Base-by-base conservation (phyloP, 1,140 invertebrate genomes). In the Zaprionus tsacasi region DNA sequence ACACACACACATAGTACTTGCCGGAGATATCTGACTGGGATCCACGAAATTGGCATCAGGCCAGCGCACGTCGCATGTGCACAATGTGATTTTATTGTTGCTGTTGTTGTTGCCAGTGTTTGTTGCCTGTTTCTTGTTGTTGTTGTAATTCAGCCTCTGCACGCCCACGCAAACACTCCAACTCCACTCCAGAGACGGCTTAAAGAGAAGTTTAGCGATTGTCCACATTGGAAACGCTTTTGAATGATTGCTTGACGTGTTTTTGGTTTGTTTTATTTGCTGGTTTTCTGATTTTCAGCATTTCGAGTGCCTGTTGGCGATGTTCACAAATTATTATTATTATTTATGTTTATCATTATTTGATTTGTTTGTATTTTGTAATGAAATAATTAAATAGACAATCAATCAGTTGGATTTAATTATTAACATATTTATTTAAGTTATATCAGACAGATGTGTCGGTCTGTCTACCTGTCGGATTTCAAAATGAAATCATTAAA, bases 11-110 rank as follows among this genome's bases (percentile, higher is more conserved):
- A 25, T 35, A 50, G 33, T 50, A 30, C 30, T 30, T 30, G 45
- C 8, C 45, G 45, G 21, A 55, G 13, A 55, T 30, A 55, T 33
- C 56, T 66, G 38, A 5, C 45, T 54, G 67, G 54, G 66, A 72
- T 45, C 67, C 75, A 78, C 63, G 76, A 76, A 82, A 81, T 81
- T 68, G 80, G 80, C 80, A 76, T 82, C 70, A 75, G 58, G 64
- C 48, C 61, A 65, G 64, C 70, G 67, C 81, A 75, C 65, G 82
- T 87, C 82, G 85, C 85, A 80, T 89, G 83, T 78, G 52, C 52
- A 50, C 45, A 50, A 50, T 82, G 77, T 70, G 70, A 63, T 68
- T 78, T 70, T 87, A 74, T 79, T 43, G 33, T 64, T 71, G 73
- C 59, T 72, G 65, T 55, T 70, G 68, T 45, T 73, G 25, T 36